Base-by-base conservation (phyloP, 2,797 vertebrate species). In the Chromobotia macracanthus region DNA sequence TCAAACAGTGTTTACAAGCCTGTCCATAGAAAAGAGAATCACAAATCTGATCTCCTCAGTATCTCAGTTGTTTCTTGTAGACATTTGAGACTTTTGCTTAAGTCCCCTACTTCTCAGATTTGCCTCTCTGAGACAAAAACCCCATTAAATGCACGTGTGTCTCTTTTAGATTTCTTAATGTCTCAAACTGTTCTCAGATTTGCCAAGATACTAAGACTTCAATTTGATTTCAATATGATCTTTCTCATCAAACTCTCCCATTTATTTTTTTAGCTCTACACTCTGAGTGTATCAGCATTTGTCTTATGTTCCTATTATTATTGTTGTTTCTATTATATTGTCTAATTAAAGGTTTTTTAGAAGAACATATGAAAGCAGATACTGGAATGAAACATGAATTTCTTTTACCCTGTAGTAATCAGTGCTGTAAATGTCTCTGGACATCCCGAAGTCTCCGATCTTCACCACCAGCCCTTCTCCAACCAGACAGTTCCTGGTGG, bases 391-490 rank as follows among this genome's bases (percentile, higher is more conserved):
- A 11, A 44, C 2, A 25, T 44, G 13, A n/a, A 1, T n/a, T n/a
- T n/a, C n/a, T n/a, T 66, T 3, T 85, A 98, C 97, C 79, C 97
- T 90, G 80, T 98, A 99, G 18, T 99, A 98, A 58, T 99, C 97
- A 0, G 97, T 99, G 93, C 97, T 98, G 91, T 99, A 99, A 91
- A 99, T 97, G 76, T 99, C 97, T 9, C 97, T 85, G 72, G 97
- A 98, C 97, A 99, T 99, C 50, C 97, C 97, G 0, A 99, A 98
- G 82, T 99, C 97, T 6, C 97, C 97, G 0, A 99, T 99, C 85
- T 99, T 99, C 79, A 99, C 97, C 88, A 98, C 94, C 67, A 98
- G 89, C 2, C 94, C 93, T 9, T 96, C 95, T 0, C 96, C 97
- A 80, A 99, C 97, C 89, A 99, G 92, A 70, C 97, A 98, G 94